Base-by-base conservation (phyloP, 2,113 vertebrate genomes). In the Tauraco erythrolophus region DNA sequence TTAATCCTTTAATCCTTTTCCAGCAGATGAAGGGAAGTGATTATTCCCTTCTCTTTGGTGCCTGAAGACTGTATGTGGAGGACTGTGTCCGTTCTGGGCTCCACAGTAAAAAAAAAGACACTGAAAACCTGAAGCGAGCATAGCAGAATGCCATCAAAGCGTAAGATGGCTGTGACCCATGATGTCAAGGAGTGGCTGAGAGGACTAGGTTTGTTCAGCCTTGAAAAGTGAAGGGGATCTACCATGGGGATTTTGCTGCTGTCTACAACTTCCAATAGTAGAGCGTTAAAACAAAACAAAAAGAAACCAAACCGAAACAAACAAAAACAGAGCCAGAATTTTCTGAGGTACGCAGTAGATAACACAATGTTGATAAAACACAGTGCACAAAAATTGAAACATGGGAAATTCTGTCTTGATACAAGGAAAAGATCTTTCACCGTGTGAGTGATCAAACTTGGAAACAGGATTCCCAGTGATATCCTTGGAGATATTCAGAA, bases 361-460 rank as follows among this genome's bases (percentile, higher is more conserved):
- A 8, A 48, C 56, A 65, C 19, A 33, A 21, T 19, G 7, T 48
- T 53, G 9, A 17, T 75, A 71, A 85, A 79, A 17, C 5, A n/a
- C 10, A 33, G 14, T 27, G 22, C 11, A 13, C 10, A 84, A 93
- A 87, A 93, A 33, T 1, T 24, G 17, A 65, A 85, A 65, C 21
- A 31, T 4, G 2, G 11, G 23, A 66, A 79, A 80, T 70, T 71
- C 41, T 66, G 10, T 19, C 33, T 39, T 16, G 6, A 11, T 64
- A 23, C 23, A 62, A 86, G 23, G 16, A 43, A 57, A 86, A 76
- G 2, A 1, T 46, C 14, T 78, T 45, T 56, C 25, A 56, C 18
- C 5, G 0, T 33, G 13, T 77, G 16, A 45, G 28, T 45, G 11
- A 54, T 35, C 0, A 0, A 87, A 58, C 7, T 45, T 1, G 0